phyloP scores from a whole-genome alignment of 1,140 invertebrate genomes.

The Drosophila pectinifera region DNA sequence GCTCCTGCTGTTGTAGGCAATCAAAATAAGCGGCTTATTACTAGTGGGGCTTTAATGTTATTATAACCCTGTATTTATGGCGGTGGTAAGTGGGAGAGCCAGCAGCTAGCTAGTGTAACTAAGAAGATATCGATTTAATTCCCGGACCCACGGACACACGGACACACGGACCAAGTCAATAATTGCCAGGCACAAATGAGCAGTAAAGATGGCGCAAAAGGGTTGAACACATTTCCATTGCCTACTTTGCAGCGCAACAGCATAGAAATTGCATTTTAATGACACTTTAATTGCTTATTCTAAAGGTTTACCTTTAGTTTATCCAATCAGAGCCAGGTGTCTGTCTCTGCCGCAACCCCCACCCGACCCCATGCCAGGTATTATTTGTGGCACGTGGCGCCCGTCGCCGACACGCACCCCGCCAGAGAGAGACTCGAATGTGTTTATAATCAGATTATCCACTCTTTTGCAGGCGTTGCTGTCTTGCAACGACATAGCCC shows the following conservation, averaged over 20 bases:
- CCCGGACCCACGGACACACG: conserved; percentile 24
- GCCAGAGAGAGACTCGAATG: conserved; percentile 20
- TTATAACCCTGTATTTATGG: conserved; percentile 63
- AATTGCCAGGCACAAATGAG: conserved; percentile 53
- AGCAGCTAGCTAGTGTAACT: conserved; percentile 43
- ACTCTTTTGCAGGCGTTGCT: conserved; percentile 25
- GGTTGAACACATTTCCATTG: conserved; percentile 43
- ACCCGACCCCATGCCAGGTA: neutral
- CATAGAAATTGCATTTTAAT: conserved; percentile 70
- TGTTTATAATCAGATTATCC: conserved; percentile 58
- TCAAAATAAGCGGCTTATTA: conserved; percentile 73
- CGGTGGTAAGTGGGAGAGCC: neutral
- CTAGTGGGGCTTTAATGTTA: conserved; percentile 57
- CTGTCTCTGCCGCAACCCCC: neutral
- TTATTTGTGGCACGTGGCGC: conserved; percentile 38
- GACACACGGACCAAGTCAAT: conserved; percentile 47
- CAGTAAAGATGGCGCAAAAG: conserved; percentile 25
- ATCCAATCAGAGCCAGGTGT: conserved; percentile 18
- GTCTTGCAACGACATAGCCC: conserved; percentile 13
- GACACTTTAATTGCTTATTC: conserved; percentile 63
- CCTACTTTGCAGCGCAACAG: conserved; percentile 58
- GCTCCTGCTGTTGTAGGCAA: conserved; percentile 39
- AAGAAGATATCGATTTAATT: conserved; percentile 72
- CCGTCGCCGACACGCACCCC: conserved; percentile 11
- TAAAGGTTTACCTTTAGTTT: conserved; percentile 12